These are phyloP conservation scores for Trichacis sp. DNA, from an alignment of 2,888 invertebrate genomes.

Conservation along the genomic window DNA sequence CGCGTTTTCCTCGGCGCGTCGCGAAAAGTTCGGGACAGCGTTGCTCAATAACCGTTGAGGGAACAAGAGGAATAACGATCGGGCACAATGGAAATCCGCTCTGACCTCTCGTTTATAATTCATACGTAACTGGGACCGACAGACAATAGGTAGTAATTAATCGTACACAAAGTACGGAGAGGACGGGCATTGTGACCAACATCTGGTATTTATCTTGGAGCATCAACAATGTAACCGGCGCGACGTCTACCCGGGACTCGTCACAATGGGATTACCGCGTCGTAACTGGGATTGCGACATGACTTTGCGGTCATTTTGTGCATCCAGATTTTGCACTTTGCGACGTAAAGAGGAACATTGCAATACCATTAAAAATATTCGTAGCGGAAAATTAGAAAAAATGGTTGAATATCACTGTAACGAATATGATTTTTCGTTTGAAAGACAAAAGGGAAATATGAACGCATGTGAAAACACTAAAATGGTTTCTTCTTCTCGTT, in stretches of 20 bases:
- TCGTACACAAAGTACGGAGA: constrained; percentile 59
- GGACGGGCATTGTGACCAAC: constrained; percentile 55
- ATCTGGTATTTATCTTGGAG: constrained; percentile 62
- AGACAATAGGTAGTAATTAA: constrained; percentile 62
- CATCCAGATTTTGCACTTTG: constrained; percentile 9
- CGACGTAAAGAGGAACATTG: no score
- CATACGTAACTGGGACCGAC: constrained; percentile 59
- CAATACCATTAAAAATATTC: no score
- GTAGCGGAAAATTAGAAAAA: no score
- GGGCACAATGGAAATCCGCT: constrained; percentile 56
- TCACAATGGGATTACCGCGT: constrained; percentile 37
- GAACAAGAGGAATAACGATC: constrained; percentile 48
- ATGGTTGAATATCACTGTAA: no score
- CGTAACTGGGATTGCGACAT: constrained; percentile 40
- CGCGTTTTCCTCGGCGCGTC: not conserved
- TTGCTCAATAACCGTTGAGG: constrained; percentile 10
- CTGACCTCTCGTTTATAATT: constrained; percentile 60
- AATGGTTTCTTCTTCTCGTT: no score
- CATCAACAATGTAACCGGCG: constrained; percentile 55
- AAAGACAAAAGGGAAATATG: no score
- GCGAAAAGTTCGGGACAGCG: constrained; percentile 13
- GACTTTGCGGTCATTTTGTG: constrained; percentile 30
- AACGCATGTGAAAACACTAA: no score
- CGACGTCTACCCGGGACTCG: constrained; percentile 32
- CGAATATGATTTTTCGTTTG: no score